Conservation (phyloP, 2,888 invertebrate species). For the Colletes collaris region DNA sequence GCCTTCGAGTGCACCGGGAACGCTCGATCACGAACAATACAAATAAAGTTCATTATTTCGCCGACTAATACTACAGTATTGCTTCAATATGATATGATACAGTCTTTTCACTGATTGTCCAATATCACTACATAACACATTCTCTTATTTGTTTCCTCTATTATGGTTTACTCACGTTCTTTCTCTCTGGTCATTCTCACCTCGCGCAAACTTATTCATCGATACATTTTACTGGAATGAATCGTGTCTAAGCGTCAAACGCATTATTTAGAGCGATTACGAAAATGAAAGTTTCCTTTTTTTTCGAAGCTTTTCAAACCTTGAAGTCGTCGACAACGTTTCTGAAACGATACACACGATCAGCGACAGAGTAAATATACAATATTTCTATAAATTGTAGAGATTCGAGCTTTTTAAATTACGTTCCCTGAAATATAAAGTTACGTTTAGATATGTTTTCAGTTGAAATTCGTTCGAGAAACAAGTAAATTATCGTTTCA, state of each 20-base stretch:
- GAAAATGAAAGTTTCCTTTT: not conserved
- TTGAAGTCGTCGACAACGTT: slow-evolving; percentile 5
- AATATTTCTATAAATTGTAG: too few species aligned
- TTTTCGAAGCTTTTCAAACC: not conserved
- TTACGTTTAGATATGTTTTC: too few species aligned
- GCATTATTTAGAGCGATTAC: too few species aligned
- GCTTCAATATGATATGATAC: slow-evolving; percentile 82
- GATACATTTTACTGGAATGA: slow-evolving; percentile 33
- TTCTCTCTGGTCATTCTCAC: slow-evolving; percentile 16
- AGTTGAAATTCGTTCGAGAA: too few species aligned
- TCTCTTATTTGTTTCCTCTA: slow-evolving; percentile 35
- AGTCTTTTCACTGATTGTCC: slow-evolving; percentile 83
- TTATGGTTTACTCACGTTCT: slow-evolving; percentile 32
- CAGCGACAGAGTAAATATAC: too few species aligned
- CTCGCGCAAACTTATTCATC: slow-evolving; percentile 31
- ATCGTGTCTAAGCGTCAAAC: not conserved
- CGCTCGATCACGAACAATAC: slow-evolving; percentile 59
- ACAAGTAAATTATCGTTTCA: not conserved
- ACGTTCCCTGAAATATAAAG: too few species aligned
- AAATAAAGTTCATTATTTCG: slow-evolving; percentile 69
- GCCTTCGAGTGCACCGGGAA: slow-evolving; percentile 37
- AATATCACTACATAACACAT: slow-evolving; percentile 81
- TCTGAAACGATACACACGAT: not conserved
- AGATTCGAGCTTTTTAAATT: too few species aligned
- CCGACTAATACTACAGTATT: slow-evolving; percentile 78